A percentile compares a stretch with the other conserved stretches of the same genome.
These are phyloP conservation scores for Apodemus speciosus DNA, from an alignment of 2,113 vertebrate species.

Conservation along the genomic window DNA sequence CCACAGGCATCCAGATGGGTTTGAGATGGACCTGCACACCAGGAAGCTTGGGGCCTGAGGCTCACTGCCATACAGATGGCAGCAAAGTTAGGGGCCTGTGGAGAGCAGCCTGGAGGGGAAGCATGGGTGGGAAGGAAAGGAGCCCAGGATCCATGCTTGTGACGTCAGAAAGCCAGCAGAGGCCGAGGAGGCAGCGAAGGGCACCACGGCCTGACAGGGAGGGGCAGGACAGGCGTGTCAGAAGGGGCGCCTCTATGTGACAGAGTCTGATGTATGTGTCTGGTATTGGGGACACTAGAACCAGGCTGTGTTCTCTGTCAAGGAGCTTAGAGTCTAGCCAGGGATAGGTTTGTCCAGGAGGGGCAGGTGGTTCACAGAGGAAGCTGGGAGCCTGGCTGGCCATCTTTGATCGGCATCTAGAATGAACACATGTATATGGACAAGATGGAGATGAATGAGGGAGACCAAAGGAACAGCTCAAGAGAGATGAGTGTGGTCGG, in stretches of 20 bases:
- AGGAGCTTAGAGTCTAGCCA: not conserved
- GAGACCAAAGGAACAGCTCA: not conserved
- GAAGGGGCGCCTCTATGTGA: not conserved
- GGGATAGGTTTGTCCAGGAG: not conserved
- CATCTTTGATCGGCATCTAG: not conserved
- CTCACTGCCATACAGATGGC: not conserved
- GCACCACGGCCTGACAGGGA: not conserved
- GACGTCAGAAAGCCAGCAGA: not conserved
- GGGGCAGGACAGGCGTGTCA: not conserved
- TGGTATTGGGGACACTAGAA: not conserved
- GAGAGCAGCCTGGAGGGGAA: not conserved
- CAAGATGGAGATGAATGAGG: not conserved
- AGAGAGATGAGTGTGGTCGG: not conserved
- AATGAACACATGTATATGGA: not conserved
- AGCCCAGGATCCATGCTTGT: not conserved
- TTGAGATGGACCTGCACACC: not conserved
- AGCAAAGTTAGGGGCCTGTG: not conserved
- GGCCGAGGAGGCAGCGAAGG: not conserved
- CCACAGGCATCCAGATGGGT: not conserved
- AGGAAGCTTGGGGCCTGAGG: not conserved
- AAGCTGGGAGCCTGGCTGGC: not conserved
- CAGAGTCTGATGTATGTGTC: not conserved
- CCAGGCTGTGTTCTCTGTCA: not conserved
- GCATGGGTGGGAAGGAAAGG: not conserved
- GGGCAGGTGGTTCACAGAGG: not conserved